Evolutionary conservation across 2,797 vertebrate species (phyloP).

Genomic region (Anguilla anguilla): DNA sequence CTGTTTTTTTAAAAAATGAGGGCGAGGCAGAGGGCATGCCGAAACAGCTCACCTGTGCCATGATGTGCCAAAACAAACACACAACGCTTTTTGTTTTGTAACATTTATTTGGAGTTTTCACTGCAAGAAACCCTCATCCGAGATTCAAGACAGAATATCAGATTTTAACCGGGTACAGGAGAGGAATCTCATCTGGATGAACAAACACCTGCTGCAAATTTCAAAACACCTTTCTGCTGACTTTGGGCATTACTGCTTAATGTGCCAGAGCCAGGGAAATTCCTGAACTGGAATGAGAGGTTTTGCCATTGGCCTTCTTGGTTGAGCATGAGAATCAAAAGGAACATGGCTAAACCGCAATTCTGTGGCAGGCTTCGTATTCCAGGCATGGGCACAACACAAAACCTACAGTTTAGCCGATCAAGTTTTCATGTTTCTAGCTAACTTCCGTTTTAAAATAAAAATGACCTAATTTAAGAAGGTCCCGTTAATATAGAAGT

Average conservation of each 20-base stretch:
- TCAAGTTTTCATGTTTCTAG: too few species aligned
- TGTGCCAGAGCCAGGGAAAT: background rate
- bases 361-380: background rate
- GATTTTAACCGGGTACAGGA: background rate
- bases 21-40: background rate
- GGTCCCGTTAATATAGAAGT: background rate
- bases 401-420: background rate
- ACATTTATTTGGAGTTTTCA: background rate
- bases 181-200: background rate
- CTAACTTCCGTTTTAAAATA: background rate
- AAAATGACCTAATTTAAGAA: background rate
- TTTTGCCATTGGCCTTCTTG: background rate
- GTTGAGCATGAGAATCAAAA: background rate
- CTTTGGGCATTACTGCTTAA: background rate
- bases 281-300: background rate
- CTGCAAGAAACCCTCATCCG: background rate
- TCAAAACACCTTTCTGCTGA: constrained; percentile 4
- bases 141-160: background rate
- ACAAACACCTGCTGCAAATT: background rate
- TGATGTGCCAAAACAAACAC: background rate
- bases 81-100: background rate
- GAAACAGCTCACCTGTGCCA: background rate
- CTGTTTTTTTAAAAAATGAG: background rate
- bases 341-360: background rate
- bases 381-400: background rate